Evolutionary conservation across 2,888 invertebrate genomes (phyloP), one percentile per base, ranked within the genome.

Genomic region (Saturnia pavonia): DNA sequence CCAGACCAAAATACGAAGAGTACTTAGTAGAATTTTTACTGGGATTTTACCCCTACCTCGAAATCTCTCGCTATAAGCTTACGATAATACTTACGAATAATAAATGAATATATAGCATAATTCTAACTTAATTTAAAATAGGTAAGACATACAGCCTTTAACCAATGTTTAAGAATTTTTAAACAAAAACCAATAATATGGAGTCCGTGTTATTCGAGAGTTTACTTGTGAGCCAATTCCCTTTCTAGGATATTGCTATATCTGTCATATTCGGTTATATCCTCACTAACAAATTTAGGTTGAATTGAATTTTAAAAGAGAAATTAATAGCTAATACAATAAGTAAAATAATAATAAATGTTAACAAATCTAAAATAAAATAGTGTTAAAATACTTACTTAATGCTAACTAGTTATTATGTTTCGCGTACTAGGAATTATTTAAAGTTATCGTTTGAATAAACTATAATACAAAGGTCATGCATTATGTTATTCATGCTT

Each of bases 381-480:
- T 12, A 22, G 11, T 22, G 9, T 12, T 9, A 22, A 22, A 57
- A 12, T 57, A 25, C 12, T 57, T 57, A 57, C 22, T 22, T 57
- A 57, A 25, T 12, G 11, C 12, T 25, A 12, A 25, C 25, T 14
- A 57, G 12, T 57, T 25, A 12, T 25, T 54, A 51, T 22, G 25
- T 57, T 27, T 60, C 48, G 14, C 57, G 25, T 60, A 27, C 14
- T 60, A 60, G 12, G 25, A 27, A 60, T 27, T 60, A 60, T 60
- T 60, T 27, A 16, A 60, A 27, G 12, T 60, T 60, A 54, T n/a
- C 22, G 19, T 1, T 19, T 25, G 6, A 25, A 27, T 14, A 27
- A 72, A 74, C 76, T 80, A 89, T 88, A 89, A 85, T 88, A 86
- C 86, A 77, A 78, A 72, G 76, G 82, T 85, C 11, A 11, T 8